Evolutionary conservation across 2,113 vertebrate genomes (phyloP), one percentile per base, ranked within the genome.

Genomic region (Setophaga kirtlandii): DNA sequence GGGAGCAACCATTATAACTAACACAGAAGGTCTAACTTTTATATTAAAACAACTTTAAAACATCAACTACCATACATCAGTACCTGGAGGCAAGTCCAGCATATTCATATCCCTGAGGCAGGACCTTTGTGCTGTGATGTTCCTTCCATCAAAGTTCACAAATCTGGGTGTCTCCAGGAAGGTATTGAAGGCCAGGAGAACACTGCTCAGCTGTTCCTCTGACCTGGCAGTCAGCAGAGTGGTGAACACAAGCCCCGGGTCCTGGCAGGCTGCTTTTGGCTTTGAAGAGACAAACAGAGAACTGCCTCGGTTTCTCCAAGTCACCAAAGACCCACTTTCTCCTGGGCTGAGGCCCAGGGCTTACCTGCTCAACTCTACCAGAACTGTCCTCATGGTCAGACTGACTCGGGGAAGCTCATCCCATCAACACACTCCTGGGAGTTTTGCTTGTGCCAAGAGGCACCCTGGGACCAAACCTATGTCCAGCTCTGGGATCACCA

Each of bases 161-260:
- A 24, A 22, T n/a, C 50, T 56, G 18, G 64, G 50, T 5, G 10
- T 79, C 39, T 89, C 65, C 30, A 85, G 49, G 65, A 94, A 65
- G 33, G n/a, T 42, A 12, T 7, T 78, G 58, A 96, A 84, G 82
- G 84, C 81, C 22, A 84, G 58, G 37, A 81, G 68, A 50, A 92
- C 62, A 44, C 35, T 81, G 18, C 21, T 64, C 35, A 87, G 83
- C 77, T 94, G 87, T 4, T 83, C 77, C 41, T 85, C 65, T 27
- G 95, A 93, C 41, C 58, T 94, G 33, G 81, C 91, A 33, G 62
- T 90, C 39, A 96, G 44, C 60, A 85, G 76, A n/a, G 75, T 17
- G 15, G 59, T 92, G 73, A 95, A 73, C 35, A 83, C 24, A n/a
- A 94, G 24, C 8, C 69, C 39, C 44, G 33, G 20, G 21, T 63